A percentile compares a stretch with the other conserved stretches of the same genome.
Evolutionary conservation across 30 jellyfish, hydroid and myxozoan species (phyloP).

Genomic region (Aurelia sp.): DNA sequence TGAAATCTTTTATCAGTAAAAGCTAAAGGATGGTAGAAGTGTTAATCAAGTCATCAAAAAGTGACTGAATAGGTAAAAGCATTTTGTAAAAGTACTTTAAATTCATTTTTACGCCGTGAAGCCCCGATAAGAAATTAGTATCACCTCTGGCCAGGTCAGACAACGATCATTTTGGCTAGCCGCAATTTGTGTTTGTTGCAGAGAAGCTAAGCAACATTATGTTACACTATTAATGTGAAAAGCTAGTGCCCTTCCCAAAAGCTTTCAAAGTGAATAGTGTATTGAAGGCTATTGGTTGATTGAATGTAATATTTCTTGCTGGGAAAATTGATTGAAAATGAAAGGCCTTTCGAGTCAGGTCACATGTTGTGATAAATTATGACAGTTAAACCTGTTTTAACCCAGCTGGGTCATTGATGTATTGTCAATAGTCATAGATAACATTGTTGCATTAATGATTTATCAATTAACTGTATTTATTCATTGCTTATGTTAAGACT

Average conservation of each 20-base stretch:
- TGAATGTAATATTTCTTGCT: slow-evolving; percentile 42
- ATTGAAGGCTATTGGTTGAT: slow-evolving; percentile 26
- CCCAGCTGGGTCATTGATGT: slow-evolving; percentile 39
- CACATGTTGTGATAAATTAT: background rate
- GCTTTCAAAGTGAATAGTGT: background rate
- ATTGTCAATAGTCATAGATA: background rate
- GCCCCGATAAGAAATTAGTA: too few relatives aligned
- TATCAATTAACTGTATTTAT: background rate
- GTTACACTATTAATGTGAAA: background rate
- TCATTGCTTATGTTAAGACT: slow-evolving; percentile 4
- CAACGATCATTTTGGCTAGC: background rate
- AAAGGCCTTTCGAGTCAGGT: background rate
- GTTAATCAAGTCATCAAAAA: too few relatives aligned
- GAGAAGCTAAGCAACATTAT: slow-evolving; percentile 13
- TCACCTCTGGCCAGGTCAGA: background rate
- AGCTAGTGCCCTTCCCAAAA: background rate
- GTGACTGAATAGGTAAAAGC: too few relatives aligned
- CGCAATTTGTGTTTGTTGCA: background rate
- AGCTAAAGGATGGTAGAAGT: too few relatives aligned
- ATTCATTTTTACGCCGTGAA: too few relatives aligned
- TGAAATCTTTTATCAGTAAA: too few relatives aligned
- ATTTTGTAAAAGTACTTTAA: too few relatives aligned
- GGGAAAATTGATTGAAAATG: slow-evolving; percentile 12
- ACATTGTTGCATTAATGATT: background rate
- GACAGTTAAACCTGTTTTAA: slow-evolving; percentile 18